These are phyloP conservation scores for Pipa parva DNA, from an alignment of 2,113 vertebrate genomes.

Conservation along the genomic window DNA sequence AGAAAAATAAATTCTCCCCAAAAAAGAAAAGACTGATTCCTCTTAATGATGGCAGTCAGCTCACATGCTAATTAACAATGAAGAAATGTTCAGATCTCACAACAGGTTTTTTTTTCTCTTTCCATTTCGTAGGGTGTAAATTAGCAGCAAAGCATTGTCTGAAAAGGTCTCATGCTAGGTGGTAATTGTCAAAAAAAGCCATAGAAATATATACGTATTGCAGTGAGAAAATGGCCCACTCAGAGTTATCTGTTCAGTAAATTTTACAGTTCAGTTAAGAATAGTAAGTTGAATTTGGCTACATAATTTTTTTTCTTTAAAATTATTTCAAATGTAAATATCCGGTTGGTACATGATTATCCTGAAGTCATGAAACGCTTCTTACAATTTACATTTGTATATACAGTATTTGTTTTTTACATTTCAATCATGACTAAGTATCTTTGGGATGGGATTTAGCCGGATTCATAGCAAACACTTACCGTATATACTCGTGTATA, in stretches of 20 bases:
- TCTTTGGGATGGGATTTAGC: too few species aligned
- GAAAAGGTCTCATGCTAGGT: conserved; percentile 1
- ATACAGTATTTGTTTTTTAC: too few species aligned
- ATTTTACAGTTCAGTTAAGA: background rate
- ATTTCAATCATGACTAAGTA: too few species aligned
- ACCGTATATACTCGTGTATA: too few species aligned
- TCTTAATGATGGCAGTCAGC: background rate
- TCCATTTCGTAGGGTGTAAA: background rate
- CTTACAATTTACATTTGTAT: too few species aligned
- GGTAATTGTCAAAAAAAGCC: background rate
- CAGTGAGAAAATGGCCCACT: background rate
- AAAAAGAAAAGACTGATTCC: conserved; percentile 5
- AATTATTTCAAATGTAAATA: too few species aligned
- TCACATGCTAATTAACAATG: conserved; percentile 24
- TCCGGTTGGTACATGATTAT: too few species aligned
- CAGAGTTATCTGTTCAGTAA: background rate
- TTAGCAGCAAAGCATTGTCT: background rate
- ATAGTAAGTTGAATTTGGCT: background rate
- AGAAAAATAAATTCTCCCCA: conserved; percentile 9
- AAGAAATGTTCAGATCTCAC: background rate
- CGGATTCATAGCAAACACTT: too few species aligned
- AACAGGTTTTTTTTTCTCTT: background rate
- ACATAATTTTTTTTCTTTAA: too few species aligned
- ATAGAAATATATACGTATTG: background rate
- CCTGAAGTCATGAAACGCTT: too few species aligned